Percentiles rank a stretch among this genome's conserved stretches.
Evolutionary conservation across 2,888 invertebrate genomes (phyloP).

Genomic region (Cephus spinipes): DNA sequence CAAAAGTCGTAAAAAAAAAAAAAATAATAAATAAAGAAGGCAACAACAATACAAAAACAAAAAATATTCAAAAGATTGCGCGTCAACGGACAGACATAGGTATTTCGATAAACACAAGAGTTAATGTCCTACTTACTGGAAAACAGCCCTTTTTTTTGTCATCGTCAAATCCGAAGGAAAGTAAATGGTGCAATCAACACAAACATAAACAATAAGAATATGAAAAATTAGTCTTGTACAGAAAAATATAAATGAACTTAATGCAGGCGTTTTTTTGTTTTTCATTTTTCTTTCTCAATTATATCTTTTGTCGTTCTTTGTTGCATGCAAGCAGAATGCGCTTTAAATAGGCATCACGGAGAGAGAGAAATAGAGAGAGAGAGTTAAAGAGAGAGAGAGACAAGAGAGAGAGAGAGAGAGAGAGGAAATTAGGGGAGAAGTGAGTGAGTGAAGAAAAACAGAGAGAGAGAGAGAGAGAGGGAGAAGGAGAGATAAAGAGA

Average conservation of each 20-base stretch:
- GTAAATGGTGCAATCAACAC: constrained; percentile 71
- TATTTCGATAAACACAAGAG: constrained; percentile 41
- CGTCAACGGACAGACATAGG: not conserved
- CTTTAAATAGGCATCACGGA: constrained; percentile 56
- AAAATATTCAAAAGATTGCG: not conserved
- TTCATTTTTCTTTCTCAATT: not conserved
- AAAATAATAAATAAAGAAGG: not conserved
- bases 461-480: constrained; percentile 14
- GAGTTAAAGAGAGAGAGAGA: constrained; percentile 38
- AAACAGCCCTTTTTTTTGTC: constrained; percentile 75
- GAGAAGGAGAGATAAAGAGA: constrained; percentile 17
- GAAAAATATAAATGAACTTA: constrained; percentile 57
- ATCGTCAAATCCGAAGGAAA: constrained; percentile 72
- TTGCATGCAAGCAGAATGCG: constrained; percentile 65
- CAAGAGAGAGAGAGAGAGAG: constrained; percentile 37
- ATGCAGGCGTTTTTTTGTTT: constrained; percentile 58
- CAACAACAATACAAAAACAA: not conserved
- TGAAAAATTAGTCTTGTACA: constrained; percentile 69
- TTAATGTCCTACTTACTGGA: constrained; percentile 76
- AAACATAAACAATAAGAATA: constrained; percentile 79
- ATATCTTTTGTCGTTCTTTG: not conserved
- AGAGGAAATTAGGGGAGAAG: constrained; percentile 38
- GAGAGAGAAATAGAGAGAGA: constrained; percentile 46
- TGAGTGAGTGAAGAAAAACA: constrained; percentile 32
- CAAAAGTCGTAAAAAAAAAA: not conserved